phyloP scores from a whole-genome alignment of 2,113 vertebrate species.

The Platysteira castanea region DNA sequence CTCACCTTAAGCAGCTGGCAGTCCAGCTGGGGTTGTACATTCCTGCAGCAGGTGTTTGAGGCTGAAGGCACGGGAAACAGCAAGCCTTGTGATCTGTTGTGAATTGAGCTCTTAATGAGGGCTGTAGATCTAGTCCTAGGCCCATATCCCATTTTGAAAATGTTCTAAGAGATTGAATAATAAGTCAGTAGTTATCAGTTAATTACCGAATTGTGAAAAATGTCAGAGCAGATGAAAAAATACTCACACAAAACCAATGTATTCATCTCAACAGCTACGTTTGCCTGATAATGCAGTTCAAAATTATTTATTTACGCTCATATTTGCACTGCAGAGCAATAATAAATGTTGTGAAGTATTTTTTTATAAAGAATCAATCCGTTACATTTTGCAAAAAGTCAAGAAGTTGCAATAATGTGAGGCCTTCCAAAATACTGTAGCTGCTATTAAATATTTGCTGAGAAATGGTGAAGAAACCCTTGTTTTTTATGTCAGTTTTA shows the following conservation, averaged over 20 bases:
- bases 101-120: neutral
- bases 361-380: neutral
- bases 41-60: neutral
- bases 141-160: neutral
- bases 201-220: conserved; percentile 27
- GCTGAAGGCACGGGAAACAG: neutral
- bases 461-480: neutral
- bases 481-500: conserved; percentile 40
- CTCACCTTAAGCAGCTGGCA: neutral
- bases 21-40: neutral
- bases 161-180: neutral
- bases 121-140: neutral
- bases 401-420: neutral
- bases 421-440: neutral
- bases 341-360: neutral
- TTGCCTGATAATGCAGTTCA: conserved; percentile 35
- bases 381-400: conserved; percentile 15
- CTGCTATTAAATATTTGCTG: conserved; percentile 12
- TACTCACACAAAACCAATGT: neutral
- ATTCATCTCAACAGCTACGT: conserved; percentile 35
- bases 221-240: conserved; percentile 12
- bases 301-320: conserved; percentile 43
- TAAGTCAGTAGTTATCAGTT: conserved; percentile 21
- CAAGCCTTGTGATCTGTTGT: neutral
- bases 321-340: conserved; percentile 15